A percentile compares a stretch with the other conserved stretches of the same genome.
phyloP scores from a whole-genome alignment of 2,797 vertebrate species.

The Cottoperca gobio region DNA sequence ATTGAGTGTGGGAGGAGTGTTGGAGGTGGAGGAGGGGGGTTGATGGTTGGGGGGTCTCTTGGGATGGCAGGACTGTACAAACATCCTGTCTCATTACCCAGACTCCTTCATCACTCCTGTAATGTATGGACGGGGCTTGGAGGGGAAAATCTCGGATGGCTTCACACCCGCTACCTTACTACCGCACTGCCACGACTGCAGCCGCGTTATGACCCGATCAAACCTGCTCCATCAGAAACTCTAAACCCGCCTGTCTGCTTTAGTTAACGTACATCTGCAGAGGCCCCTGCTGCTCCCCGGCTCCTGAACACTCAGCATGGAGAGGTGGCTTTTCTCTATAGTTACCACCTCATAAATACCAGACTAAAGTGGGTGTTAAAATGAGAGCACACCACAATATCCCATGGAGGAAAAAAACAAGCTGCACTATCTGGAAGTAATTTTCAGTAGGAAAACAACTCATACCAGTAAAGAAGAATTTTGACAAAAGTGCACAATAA shows the following conservation, averaged over 20 bases:
- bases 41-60: conserved; percentile 33
- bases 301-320: conserved; percentile 45
- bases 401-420: conserved; percentile 58
- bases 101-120: conserved; percentile 62
- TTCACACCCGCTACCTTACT: conserved; percentile 37
- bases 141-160: conserved; percentile 41
- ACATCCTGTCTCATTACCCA: conserved; percentile 77
- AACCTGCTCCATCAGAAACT: conserved; percentile 60
- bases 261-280: conserved; percentile 61
- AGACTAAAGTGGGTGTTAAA: conserved; percentile 76
- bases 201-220: conserved; percentile 51
- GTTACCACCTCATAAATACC: conserved; percentile 80
- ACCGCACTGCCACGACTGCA: conserved; percentile 6
- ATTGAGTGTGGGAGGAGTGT: conserved; percentile 51
- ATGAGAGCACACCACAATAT: conserved; percentile 62
- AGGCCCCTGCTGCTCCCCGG: conserved; percentile 9
- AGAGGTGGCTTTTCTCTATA: conserved; percentile 37
- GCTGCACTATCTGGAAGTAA: conserved; percentile 47
- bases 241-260: conserved; percentile 59
- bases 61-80: conserved; percentile 70
- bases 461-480: conserved; percentile 13
- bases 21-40: conserved; percentile 12
- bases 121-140: conserved; percentile 54
- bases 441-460: conserved; percentile 44
- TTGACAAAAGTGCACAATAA: background rate